Evolutionary conservation across 2,113 vertebrate species (phyloP), one percentile per base, ranked within the genome.

Genomic region (Thunnus maccoyii): DNA sequence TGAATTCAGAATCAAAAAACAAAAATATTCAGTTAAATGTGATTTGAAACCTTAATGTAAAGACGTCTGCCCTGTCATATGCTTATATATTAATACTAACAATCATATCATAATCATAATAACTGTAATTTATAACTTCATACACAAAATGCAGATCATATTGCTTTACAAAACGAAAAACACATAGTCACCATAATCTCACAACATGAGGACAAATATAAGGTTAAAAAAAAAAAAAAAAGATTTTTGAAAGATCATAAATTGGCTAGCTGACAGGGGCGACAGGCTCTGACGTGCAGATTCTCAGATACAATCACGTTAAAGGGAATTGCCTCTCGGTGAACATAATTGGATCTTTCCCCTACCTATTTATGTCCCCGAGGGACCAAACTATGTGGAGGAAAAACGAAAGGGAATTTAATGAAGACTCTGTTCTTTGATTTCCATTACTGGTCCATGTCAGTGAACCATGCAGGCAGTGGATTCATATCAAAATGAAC

Each of bases 281-380:
- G 71, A 58, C 70, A 20, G 72, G 78, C 73, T 68, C 78, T 89
- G 88, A 92, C 86, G 83, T 88, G 82, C 78, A 78, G 85, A 86
- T 91, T 88, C 88, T 72, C 72, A 87, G 88, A 93, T 86, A 93
- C 85, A 87, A 94, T 93, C 91, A 88, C 83, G 69, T 84, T 89
- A 83, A 92, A 89, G 86, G 85, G 76, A 93, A 93, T 81, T 91
- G 91, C 75, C 83, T 93, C 85, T 82, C 80, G 85, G 84, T 85
- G 83, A 83, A 88, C 83, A 92, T 94, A 94, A 95, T 93, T 93
- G 88, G 92, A 93, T 92, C 83, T 78, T 92, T 90, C 87, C 75
- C 58, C 65, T 87, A 85, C 72, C 85, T 91, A 85, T 94, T 91
- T 90, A 84, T 88, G 65, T 77, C 81, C 75, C 65, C 61, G 58